These are phyloP conservation scores for Dipus sagitta DNA, from an alignment of 2,797 vertebrate species.

Conservation along the genomic window DNA sequence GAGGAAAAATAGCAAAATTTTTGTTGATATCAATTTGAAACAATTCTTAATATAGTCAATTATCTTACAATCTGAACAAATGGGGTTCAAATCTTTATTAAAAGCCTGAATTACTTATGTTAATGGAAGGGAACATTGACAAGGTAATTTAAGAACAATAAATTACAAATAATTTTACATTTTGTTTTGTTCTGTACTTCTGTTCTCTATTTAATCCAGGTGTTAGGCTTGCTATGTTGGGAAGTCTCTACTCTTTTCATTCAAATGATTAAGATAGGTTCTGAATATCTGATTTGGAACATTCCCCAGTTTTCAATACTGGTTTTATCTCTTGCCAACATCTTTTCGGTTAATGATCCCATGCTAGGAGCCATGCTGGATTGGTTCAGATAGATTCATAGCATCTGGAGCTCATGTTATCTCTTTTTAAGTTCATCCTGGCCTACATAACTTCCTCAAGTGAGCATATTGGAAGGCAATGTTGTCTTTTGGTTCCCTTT, in stretches of 20 bases:
- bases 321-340: slow-evolving; percentile 69
- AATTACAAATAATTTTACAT: slow-evolving; percentile 61
- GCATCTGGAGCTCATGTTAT: slow-evolving; percentile 59
- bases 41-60: slow-evolving; percentile 9
- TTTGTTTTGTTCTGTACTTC: slow-evolving; percentile 60
- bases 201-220: slow-evolving; percentile 65
- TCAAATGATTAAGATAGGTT: slow-evolving; percentile 57
- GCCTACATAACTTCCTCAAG: slow-evolving; percentile 50
- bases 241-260: slow-evolving; percentile 66
- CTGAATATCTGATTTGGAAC: slow-evolving; percentile 61
- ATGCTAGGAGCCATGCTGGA: slow-evolving; percentile 24
- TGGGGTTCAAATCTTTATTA: slow-evolving; percentile 33
- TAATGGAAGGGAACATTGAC: slow-evolving; percentile 27
- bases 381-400: slow-evolving; percentile 20
- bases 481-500: slow-evolving; percentile 54
- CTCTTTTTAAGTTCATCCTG: slow-evolving; percentile 34
- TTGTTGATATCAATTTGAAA: background rate
- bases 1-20: slow-evolving; percentile 36
- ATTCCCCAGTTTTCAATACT: slow-evolving; percentile 24
- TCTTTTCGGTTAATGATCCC: slow-evolving; percentile 50
- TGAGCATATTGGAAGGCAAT: slow-evolving; percentile 19
- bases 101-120: slow-evolving; percentile 73
- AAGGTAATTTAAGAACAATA: slow-evolving; percentile 43
- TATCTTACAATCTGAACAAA: slow-evolving; percentile 59
- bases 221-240: slow-evolving; percentile 62